These are phyloP conservation scores for Conomelus anceps DNA, from an alignment of 2,888 invertebrate genomes.

Conservation along the genomic window DNA sequence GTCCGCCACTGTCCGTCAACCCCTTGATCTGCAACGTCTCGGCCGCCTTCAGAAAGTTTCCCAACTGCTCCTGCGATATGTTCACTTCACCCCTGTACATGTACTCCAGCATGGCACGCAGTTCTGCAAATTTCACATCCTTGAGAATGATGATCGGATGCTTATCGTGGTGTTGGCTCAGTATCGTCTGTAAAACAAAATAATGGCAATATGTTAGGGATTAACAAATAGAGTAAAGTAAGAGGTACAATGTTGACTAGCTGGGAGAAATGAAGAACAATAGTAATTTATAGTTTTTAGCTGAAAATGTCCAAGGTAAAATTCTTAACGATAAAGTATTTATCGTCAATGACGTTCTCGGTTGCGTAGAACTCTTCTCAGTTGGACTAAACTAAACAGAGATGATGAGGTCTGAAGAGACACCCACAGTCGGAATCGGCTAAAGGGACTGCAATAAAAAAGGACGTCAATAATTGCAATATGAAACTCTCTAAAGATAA, in stretches of 20 bases:
- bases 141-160: conserved; percentile 88
- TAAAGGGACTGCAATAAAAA: too few species aligned
- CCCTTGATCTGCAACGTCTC: conserved; percentile 90
- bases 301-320: not conserved
- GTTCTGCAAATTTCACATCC: conserved; percentile 84
- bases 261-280: not conserved
- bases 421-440: too few species aligned
- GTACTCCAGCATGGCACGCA: conserved; percentile 89
- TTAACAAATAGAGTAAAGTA: not conserved
- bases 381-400: too few species aligned
- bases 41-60: conserved; percentile 80
- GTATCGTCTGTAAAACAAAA: conserved; percentile 59
- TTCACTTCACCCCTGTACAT: conserved; percentile 92
- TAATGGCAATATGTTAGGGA: conserved; percentile 20
- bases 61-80: conserved; percentile 86
- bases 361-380: too few species aligned
- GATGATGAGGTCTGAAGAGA: too few species aligned
- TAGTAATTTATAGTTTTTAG: not conserved
- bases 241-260: not conserved
- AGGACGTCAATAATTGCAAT: too few species aligned
- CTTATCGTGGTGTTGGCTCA: conserved; percentile 84
- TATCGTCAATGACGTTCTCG: too few species aligned
- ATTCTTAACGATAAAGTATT: too few species aligned
- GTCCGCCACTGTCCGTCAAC: conserved; percentile 56
- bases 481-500: too few species aligned